Conservation (phyloP, 2,797 vertebrate species). For the Nothura maculosa region DNA sequence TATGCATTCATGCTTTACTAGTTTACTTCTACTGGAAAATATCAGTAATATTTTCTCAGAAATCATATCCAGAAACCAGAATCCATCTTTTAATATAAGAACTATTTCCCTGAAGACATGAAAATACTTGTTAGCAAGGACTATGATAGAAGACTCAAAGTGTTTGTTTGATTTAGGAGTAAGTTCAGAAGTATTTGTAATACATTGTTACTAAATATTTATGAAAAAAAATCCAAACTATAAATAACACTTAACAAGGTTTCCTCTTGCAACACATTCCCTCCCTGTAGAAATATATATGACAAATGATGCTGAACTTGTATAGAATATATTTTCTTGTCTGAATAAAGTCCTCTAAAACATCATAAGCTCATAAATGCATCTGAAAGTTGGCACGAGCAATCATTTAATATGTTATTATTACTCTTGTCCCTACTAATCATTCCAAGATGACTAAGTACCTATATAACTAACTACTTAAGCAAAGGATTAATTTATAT, state of each 20-base stretch:
- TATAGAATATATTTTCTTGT: not conserved
- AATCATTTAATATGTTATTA: not conserved
- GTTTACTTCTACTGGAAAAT: rapidly evolving
- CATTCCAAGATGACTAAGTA: not conserved
- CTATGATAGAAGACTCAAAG: not conserved
- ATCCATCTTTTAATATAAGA: not conserved
- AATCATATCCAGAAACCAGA: no score
- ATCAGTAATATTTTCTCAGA: not conserved
- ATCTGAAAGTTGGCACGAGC: not conserved
- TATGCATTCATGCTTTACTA: not conserved
- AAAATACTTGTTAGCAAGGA: not conserved
- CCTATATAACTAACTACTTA: not conserved
- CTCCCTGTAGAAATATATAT: not conserved
- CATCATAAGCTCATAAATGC: not conserved
- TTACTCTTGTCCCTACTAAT: not conserved
- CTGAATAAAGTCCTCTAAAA: slow-evolving; percentile 1
- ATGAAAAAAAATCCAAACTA: not conserved
- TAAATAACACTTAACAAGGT: not conserved
- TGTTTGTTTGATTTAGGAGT: not conserved
- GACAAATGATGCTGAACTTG: not conserved
- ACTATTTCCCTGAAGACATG: not conserved
- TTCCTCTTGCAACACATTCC: not conserved
- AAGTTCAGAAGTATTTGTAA: not conserved
- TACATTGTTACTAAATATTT: not conserved
- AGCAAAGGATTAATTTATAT: not conserved